Percentiles rank a stretch among this genome's conserved stretches.
Conservation (phyloP, 2,888 invertebrate genomes). For the Dynastes tityus region DNA sequence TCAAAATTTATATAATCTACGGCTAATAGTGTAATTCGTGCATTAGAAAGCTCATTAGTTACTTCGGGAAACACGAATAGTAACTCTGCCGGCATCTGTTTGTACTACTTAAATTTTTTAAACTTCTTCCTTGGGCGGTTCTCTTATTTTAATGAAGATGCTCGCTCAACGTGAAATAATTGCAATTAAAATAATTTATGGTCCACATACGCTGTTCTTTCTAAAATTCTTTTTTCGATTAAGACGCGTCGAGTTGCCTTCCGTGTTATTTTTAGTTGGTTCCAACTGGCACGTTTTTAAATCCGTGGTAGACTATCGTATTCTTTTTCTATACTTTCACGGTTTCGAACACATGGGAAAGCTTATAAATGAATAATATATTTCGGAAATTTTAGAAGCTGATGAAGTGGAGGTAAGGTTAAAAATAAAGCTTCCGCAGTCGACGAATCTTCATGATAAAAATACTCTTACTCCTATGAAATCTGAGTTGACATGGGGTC, state of each 20-base stretch:
- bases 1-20: not conserved
- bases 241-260: conserved; percentile 18
- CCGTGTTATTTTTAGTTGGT: conserved; percentile 37
- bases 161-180: conserved; percentile 28
- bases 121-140: not conserved
- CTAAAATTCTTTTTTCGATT: conserved; percentile 7
- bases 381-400: conserved; percentile 34
- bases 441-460: not conserved
- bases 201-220: conserved; percentile 25
- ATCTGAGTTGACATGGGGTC: conserved; percentile 4
- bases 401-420: conserved; percentile 15
- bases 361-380: conserved; percentile 26
- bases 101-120: not conserved
- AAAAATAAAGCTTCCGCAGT: not conserved
- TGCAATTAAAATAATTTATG: conserved; percentile 46
- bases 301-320: conserved; percentile 10
- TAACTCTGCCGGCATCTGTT: no score
- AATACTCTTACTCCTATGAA: not conserved
- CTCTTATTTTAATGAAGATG: conserved; percentile 23
- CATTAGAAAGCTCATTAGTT: conserved; percentile 40
- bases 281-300: conserved; percentile 35
- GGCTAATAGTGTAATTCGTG: not conserved
- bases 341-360: conserved; percentile 33
- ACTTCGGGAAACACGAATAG: not conserved
- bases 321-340: conserved; percentile 23